Evolutionary conservation across 2,797 vertebrate genomes (phyloP), one percentile per base, ranked within the genome.

Genomic region (Mormyrus hasselquistii): DNA sequence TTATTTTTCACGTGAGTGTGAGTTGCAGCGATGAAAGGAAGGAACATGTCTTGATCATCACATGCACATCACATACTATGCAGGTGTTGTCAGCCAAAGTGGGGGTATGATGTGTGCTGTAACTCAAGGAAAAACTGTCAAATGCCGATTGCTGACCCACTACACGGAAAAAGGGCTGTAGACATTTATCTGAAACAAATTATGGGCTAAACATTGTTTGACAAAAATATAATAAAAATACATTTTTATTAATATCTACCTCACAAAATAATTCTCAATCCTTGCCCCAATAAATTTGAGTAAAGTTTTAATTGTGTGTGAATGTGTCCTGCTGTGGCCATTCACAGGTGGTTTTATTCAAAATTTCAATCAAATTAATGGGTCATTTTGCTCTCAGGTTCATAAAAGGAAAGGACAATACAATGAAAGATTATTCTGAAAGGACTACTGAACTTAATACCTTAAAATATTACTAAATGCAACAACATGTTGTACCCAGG

Each of bases 71-170:
- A 82, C 41, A 82, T 82, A 82, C 76, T n/a, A 82, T 19, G 22
- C 95, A 95, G 94, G 94, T 94, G 95, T 93, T 91, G 95, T 93
- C 95, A 94, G 95, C 95, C 95, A 96, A 96, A 96, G 95, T 94
- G 94, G 94, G 94, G 92, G 93, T 86, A 52, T 94, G 94, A 93
- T 92, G 92, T 93, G 94, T 94, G 93, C 92, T 94, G 93, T 95
- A 94, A 95, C 92, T 94, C 92, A 94, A 95, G 92, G 93, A 10
- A 93, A 95, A 93, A 93, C 94, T 92, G 93, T 34, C 55, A 44
- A 89, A 69, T 88, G 76, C 57, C 38, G 57, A 69, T 89, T 89
- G 34, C 85, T 85, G 65, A 89, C 55, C 44, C 84, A 85, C 52
- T 55, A 16, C 47, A 69, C 4, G 25, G 49, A 57, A 87, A 52